Evolutionary conservation across 2,113 vertebrate species (phyloP).

Genomic region (Coturnix japonica): DNA sequence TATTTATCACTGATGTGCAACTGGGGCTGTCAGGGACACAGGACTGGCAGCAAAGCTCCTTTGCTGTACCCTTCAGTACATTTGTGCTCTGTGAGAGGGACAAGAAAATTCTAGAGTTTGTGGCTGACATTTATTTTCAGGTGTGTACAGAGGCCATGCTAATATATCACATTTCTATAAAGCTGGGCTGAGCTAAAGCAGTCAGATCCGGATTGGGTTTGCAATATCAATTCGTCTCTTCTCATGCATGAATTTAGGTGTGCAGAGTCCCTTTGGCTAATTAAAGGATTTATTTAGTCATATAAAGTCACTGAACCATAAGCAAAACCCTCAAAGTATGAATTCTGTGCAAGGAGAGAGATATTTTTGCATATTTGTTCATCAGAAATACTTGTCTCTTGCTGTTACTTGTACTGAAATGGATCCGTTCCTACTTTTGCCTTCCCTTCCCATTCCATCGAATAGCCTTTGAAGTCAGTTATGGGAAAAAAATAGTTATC

Average conservation of each 20-base stretch:
- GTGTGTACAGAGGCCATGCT: neutral
- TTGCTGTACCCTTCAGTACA: fast-evolving
- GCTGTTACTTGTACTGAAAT: neutral
- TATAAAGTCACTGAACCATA: neutral
- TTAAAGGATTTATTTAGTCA: slow-evolving; percentile 37
- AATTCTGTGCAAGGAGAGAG: neutral
- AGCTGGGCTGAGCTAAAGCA: neutral
- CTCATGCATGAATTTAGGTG: neutral
- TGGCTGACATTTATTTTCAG: neutral
- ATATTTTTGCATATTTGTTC: slow-evolving; percentile 1
- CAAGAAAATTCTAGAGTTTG: neutral
- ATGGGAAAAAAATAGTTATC: neutral
- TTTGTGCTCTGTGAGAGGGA: neutral
- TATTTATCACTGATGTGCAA: neutral
- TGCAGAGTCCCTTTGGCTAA: slow-evolving; percentile 10
- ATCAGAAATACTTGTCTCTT: neutral
- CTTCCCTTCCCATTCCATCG: neutral
- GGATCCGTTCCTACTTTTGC: neutral
- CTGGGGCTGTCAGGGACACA: fast-evolving
- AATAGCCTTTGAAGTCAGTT: neutral
- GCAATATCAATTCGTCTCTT: neutral
- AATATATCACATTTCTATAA: fast-evolving
- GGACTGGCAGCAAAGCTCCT: neutral
- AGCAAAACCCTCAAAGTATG: neutral
- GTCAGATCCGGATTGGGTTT: neutral